Evolutionary conservation across 2,113 vertebrate genomes (phyloP), one percentile per base, ranked within the genome.

Genomic region (Phalacrocorax pelagicus): DNA sequence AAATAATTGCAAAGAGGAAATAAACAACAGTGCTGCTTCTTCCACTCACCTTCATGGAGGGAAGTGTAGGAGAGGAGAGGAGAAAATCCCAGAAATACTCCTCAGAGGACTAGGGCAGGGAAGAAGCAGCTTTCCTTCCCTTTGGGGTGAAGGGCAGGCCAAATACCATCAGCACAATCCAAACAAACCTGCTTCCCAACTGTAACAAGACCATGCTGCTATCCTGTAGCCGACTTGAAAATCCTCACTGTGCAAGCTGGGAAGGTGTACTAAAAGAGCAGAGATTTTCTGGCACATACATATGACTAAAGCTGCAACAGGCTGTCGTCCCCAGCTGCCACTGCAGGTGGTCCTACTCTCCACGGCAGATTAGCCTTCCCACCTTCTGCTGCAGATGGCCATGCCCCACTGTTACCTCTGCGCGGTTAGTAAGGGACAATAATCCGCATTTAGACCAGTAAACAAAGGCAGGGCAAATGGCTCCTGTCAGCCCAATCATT

Each of bases 391-490:
- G 51, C 69, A 67, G 62, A 40, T n/a, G 83, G 62, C 47, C 46
- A 42, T 58, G 47, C 38, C 40, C 57, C 66, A 32, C 57, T 0
- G 1, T 24, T 19, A 63, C 62, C 40, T 72, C 69, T 51, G 44
- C 2, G 2, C 44, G 15, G 19, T 26, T 58, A 10, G 59, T 21
- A 14, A 0, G 0, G 36, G 55, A 78, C 27, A 16, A 26, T 44
- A 71, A 78, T 61, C 55, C 0, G 1, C 30, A 2, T 30, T 19
- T 49, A 32, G 52, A 47, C 9, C 42, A 26, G 70, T 36, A 67
- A 82, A 51, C 19, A 75, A 52, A 77, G 49, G 54, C 67, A 20
- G 29, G 21, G 44, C 19, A 32, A 63, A 29, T 6, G 30, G 22
- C 51, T 91, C 16, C 70, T 12, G 5, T 10, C 63, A 83, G 62